These are phyloP conservation scores for Cataglyphis livida DNA, from an alignment of 2,888 invertebrate genomes.

Conservation along the genomic window DNA sequence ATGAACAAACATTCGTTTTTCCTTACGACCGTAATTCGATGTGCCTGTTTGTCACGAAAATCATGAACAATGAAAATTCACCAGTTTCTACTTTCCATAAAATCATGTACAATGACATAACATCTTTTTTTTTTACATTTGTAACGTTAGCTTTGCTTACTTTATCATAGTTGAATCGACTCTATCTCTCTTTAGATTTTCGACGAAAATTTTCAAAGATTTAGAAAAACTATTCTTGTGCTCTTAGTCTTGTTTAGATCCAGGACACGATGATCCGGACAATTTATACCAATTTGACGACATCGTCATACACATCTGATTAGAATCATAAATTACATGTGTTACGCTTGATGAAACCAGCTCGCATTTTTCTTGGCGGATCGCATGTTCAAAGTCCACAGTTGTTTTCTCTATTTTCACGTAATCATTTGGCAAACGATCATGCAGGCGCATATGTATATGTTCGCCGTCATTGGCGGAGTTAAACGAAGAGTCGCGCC, in stretches of 20 bases:
- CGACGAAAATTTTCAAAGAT: neutral
- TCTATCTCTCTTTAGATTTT: no score
- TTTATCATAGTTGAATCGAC: neutral
- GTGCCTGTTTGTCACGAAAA: neutral
- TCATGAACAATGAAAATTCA: neutral
- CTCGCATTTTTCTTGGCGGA: constrained; percentile 45
- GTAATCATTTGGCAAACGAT: constrained; percentile 50
- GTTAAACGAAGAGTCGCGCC: constrained; percentile 43
- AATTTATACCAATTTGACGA: neutral
- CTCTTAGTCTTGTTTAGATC: neutral
- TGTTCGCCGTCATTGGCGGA: constrained; percentile 49
- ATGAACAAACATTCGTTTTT: constrained; percentile 31
- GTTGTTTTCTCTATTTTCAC: constrained; percentile 63
- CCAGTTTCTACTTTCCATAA: neutral
- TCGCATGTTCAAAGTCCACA: constrained; percentile 65
- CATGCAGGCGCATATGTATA: constrained; percentile 15
- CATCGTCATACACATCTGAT: constrained; percentile 25
- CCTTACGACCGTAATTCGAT: neutral
- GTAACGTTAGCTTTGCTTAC: neutral
- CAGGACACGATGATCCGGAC: neutral
- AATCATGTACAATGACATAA: neutral
- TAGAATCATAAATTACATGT: neutral
- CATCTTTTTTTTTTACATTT: neutral
- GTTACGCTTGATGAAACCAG: constrained; percentile 37
- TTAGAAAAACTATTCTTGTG: neutral